Evolutionary conservation across 2,113 vertebrate genomes (phyloP), one percentile per base, ranked within the genome.

Genomic region (Perca flavescens): DNA sequence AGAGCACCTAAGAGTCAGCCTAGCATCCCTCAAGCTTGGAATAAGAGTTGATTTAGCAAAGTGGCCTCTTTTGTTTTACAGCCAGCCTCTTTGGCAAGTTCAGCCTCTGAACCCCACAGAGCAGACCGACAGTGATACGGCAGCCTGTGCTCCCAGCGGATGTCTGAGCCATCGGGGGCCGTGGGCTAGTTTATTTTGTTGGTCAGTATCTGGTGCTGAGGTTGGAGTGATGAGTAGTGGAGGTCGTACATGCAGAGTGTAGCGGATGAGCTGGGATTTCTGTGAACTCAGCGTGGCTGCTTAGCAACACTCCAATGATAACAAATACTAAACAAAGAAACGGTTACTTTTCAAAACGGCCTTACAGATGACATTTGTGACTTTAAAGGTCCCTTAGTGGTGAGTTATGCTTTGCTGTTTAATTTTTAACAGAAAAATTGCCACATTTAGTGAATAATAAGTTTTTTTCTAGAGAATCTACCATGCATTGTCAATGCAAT

Each of bases 51-150:
- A 15, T 46, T 22, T 11, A 3, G 14, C 12, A 16, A 19, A 12
- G 31, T 28, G 9, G 17, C 1, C 1, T 60, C 58, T 47, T 47
- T 49, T 12, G 66, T 28, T 61, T 71, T 8, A 9, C 1, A 3
- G 36, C 2, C 16, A n/a, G 36, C 54, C 11, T 34, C 47, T 58
- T 15, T 56, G 25, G 52, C 36, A 28, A 54, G 17, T 0, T 4
- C 40, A 47, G 52, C 34, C 19, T 50, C 36, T 43, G 60, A 54
- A 0, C 58, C 80, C 2, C 75, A 79, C 53, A 43, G 70, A 63
- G 79, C 53, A 43, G 70, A 68, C 53, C 36, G 56, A 36, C 62
- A 5, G 43, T 16, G 64, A 62, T 46, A 1, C 71, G 54, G 65
- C 61, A 54, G 80, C 14, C 64, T 16, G 57, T 0, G 47, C 17